Conservation (phyloP, 2,113 vertebrate genomes). For the Proterorhinus semilunaris region DNA sequence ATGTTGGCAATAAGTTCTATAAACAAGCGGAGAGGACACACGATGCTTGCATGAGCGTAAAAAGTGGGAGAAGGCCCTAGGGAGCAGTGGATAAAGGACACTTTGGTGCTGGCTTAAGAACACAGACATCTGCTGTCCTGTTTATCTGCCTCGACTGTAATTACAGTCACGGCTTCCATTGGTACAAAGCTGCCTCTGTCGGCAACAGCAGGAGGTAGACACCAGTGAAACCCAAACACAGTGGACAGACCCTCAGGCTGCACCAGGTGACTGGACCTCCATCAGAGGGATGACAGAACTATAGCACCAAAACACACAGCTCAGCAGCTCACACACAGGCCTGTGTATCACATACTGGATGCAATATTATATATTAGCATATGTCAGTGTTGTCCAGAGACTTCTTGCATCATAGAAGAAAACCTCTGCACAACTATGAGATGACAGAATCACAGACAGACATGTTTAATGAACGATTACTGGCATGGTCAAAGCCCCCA, state of each 20-base stretch:
- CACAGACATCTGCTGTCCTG: slow-evolving; percentile 58
- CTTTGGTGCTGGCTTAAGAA: slow-evolving; percentile 54
- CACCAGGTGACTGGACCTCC: slow-evolving; percentile 14
- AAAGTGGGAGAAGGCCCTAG: slow-evolving; percentile 16
- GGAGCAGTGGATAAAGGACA: slow-evolving; percentile 54
- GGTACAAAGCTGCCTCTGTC: slow-evolving; percentile 46
- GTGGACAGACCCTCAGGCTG: slow-evolving; percentile 8
- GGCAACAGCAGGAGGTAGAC: slow-evolving; percentile 38
- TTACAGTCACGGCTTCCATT: slow-evolving; percentile 59
- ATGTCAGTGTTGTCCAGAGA: no score
- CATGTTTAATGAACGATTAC: no score
- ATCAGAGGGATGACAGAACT: slow-evolving; percentile 47
- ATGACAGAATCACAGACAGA: no score
- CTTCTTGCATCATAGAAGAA: no score
- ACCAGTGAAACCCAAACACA: slow-evolving; percentile 20
- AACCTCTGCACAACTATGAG: no score
- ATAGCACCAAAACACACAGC: background rate
- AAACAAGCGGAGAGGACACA: slow-evolving; percentile 3
- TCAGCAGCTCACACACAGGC: background rate
- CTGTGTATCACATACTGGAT: background rate
- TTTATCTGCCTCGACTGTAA: slow-evolving; percentile 45
- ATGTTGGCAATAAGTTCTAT: slow-evolving; percentile 6
- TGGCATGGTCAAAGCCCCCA: background rate
- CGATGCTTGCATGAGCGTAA: background rate
- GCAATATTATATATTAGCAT: no score